Conservation (phyloP, 2,797 vertebrate genomes). For the Gymnocypris eckloni region DNA sequence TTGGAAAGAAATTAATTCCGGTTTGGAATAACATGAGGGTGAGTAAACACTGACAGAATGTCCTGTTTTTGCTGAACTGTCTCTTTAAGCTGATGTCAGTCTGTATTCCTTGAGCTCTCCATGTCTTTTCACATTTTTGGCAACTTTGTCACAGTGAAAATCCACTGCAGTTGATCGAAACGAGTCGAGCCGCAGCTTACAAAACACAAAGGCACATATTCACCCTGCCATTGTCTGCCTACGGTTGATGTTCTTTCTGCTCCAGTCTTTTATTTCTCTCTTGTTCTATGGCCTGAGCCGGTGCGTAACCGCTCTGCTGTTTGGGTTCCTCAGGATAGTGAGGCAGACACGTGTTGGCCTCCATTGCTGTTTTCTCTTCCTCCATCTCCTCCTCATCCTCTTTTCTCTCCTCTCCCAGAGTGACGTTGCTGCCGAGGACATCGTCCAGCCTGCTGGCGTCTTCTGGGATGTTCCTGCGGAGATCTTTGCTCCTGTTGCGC, state of each 20-base stretch:
- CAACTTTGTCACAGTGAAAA: conserved; percentile 72
- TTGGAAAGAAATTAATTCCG: not conserved
- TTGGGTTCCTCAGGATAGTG: conserved; percentile 79
- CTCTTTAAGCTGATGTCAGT: conserved; percentile 14
- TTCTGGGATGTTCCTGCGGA: conserved; percentile 87
- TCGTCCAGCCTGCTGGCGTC: conserved; percentile 86
- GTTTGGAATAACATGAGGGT: not conserved
- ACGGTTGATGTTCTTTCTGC: conserved; percentile 73
- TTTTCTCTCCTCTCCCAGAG: conserved; percentile 85
- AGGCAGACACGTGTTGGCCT: conserved; percentile 85
- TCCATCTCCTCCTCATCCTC: conserved; percentile 69
- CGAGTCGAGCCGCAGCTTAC: conserved; percentile 67
- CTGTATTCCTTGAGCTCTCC: conserved; percentile 24
- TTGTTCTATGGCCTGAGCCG: conserved; percentile 84
- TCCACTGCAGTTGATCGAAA: conserved; percentile 58
- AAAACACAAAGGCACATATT: conserved; percentile 82
- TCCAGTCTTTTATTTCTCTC: conserved; percentile 79
- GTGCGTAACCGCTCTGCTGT: conserved; percentile 82
- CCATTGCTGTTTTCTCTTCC: conserved; percentile 76
- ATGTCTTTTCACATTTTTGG: conserved; percentile 68
- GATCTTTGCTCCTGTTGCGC: conserved; percentile 90
- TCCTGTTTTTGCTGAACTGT: not conserved
- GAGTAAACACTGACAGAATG: not conserved
- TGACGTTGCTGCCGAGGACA: conserved; percentile 79
- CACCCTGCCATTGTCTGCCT: conserved; percentile 54